Percentiles rank a stretch among this genome's conserved stretches.
phyloP scores from a whole-genome alignment of 2,113 vertebrate genomes.

The Vireo altiloquus region DNA sequence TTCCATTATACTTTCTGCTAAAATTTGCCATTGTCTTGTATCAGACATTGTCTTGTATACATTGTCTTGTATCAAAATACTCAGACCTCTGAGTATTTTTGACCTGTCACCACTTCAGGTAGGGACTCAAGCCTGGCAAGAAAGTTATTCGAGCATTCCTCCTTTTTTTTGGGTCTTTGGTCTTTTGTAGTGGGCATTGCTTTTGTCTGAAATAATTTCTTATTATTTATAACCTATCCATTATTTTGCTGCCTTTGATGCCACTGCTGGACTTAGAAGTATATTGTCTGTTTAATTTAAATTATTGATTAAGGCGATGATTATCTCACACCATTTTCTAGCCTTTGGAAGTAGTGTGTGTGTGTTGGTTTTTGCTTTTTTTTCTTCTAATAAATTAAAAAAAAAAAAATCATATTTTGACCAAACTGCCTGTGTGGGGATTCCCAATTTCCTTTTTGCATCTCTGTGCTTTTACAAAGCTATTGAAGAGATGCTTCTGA shows the following conservation, averaged over 20 bases:
- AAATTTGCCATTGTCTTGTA: not conserved
- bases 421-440: not conserved
- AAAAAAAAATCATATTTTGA: too few relatives aligned
- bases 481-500: not conserved
- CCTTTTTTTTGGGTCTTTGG: not conserved
- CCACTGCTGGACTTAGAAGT: not conserved
- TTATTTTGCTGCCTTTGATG: not conserved
- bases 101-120: not conserved
- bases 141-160: not conserved
- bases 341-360: not conserved
- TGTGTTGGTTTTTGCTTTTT: not conserved
- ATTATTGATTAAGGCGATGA: not conserved
- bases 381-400: not conserved
- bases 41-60: not conserved
- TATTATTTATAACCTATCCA: not conserved
- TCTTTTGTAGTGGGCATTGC: not conserved
- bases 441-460: not conserved
- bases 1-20: not conserved
- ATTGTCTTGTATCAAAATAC: not conserved
- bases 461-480: not conserved
- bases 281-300: not conserved
- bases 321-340: not conserved
- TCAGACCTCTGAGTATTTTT: not conserved
- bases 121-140: not conserved
- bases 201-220: not conserved